Evolutionary conservation across 2,888 invertebrate genomes (phyloP), one percentile per base, ranked within the genome.

Genomic region (Calameuta pallipes): DNA sequence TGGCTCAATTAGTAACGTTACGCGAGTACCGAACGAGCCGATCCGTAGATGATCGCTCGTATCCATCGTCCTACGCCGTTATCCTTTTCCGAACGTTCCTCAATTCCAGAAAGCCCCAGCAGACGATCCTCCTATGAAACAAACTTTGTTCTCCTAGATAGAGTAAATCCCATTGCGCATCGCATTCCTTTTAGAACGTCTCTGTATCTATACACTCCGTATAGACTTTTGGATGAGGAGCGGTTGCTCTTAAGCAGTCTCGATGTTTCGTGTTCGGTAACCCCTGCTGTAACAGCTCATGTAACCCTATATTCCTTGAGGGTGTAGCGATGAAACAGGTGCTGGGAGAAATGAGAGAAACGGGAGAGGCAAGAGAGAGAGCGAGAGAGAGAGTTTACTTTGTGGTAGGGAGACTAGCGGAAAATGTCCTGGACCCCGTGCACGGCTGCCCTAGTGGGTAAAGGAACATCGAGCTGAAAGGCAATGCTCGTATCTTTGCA

Each of bases 1-100:
- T 82, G 77, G 37, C 80, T 79, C 82, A 85, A 87, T 86, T 86
- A 84, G 86, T 82, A 74, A 82, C 78, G 82, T 79, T 83, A 83
- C 83, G 80, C 83, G 81, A 83, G 82, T 84, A 76, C 83, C 73
- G 76, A 83, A 81, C 84, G 82, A 80, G 80, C 78, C 82, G 81
- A 81, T 80, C 70, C 3, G 37, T 13, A 13, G 13, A 4, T 37
- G 13, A 4, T 37, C 9, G 23, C 9, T 1, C 6, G 23, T 31
- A 31, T 1, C 31, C 31, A 31, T 31, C 31, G 31, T 31, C 23
- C 23, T 23, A 23, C 9, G 9, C 6, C 41, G 41, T 56, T 23
- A 56, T 23, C 9, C 23, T 56, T 56, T 56, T 23, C 56, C 56
- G 56, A 23, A 56, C 6, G 41, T 23, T 6, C 15, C 41, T 15